Evolutionary conservation across 1,140 invertebrate species (phyloP), one percentile per base, ranked within the genome.

Genomic region (Diachasmimorpha longicaudata): DNA sequence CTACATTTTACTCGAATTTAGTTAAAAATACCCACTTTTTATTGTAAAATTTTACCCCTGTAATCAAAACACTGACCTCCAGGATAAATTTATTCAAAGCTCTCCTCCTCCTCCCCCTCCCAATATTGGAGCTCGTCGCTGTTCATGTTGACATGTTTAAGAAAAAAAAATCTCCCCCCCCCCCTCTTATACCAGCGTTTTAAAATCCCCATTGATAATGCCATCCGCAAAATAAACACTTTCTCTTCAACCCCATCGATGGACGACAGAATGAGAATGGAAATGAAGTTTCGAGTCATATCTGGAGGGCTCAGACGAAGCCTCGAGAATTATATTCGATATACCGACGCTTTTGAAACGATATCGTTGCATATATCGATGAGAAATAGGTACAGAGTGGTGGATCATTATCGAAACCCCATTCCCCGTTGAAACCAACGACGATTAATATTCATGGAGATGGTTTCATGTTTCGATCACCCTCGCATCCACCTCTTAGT

Each of bases 401-500:
- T 6, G 70, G 70, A 71, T 71, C 42, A 70, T 19, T 39, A 42
- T 70, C 36, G 68, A 70, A 42, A 70, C 68, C 39, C 39, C 39
- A 42, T 42, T 42, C 39, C 39, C 39, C 39, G 37, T 13, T 10
- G 39, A 42, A 42, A 19, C 5, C 48, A 3, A 23, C 48, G 36
- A 19, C 39, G 39, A 71, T 71, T 71, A 71, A 71, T 71, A 71
- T 71, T 48, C 46, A 71, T 71, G 44, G 39, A 23, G 31, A 21
- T 42, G 21, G 67, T 21, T 69, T 36, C 23, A 67, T 67, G 36
- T 67, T 67, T 37, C 63, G 14, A 67, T 67, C 36, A 31, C 10
- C 25, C 25, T 21, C 4, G 55, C 25, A 23, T 63, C 55, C 19
- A 21, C 23, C 63, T 31, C 63, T 67, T 37, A 37, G 36, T 23